A percentile compares a stretch with the other conserved stretches of the same genome.
phyloP scores from a whole-genome alignment of 2,113 vertebrate species.

The Galbula dea region DNA sequence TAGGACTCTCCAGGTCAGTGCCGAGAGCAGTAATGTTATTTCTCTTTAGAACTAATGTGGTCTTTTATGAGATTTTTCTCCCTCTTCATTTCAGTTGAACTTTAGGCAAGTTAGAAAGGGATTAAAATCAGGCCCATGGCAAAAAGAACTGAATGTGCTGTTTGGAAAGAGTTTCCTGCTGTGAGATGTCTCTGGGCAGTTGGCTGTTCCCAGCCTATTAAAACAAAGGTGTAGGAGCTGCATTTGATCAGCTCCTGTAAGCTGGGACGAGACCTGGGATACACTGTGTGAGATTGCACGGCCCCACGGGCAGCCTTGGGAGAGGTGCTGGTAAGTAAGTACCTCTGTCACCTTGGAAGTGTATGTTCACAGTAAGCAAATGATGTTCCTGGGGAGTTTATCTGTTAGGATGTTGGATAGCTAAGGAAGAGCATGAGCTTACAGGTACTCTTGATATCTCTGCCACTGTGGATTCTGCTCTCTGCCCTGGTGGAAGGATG shows the following conservation, averaged over 20 bases:
- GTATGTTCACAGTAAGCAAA: neutral
- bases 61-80: conserved; percentile 28
- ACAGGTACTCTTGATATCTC: neutral
- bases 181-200: conserved; percentile 26
- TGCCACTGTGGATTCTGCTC: neutral
- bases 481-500: neutral
- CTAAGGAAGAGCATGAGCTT: neutral
- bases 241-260: neutral
- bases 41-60: conserved; percentile 52
- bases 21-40: conserved; percentile 22
- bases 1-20: conserved; percentile 28
- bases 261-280: neutral
- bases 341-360: neutral
- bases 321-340: neutral
- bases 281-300: fast-evolving
- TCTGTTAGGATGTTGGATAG: neutral
- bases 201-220: neutral
- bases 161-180: neutral
- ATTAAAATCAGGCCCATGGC: conserved; percentile 33
- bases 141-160: conserved; percentile 6
- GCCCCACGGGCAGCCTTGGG: neutral
- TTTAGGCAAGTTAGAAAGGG: conserved; percentile 31
- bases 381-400: neutral
- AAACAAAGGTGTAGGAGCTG: conserved; percentile 11
- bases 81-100: conserved; percentile 37